Conservation (phyloP, 2,113 vertebrate species). For the Hydropotes inermis region DNA sequence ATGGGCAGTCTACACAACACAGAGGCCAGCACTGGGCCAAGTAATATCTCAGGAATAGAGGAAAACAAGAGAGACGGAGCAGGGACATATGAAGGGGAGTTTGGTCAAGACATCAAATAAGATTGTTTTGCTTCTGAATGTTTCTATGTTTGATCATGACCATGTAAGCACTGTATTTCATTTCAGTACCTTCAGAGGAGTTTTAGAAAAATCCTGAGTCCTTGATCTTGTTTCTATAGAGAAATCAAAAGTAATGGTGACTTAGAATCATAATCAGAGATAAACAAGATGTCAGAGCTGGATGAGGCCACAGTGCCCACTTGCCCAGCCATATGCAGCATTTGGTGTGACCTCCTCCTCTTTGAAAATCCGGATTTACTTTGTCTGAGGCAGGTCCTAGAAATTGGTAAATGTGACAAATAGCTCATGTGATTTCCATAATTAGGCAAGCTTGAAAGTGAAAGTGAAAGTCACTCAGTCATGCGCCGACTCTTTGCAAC, state of each 20-base stretch:
- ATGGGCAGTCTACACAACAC: accelerated
- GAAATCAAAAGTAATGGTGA: neutral
- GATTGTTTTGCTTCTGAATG: neutral
- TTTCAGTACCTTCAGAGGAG: neutral
- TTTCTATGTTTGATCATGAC: neutral
- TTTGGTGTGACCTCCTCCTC: accelerated
- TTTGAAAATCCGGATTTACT: neutral
- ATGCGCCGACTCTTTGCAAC: accelerated
- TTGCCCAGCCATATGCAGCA: neutral
- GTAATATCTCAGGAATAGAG: neutral
- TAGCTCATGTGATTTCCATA: neutral
- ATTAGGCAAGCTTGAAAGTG: neutral
- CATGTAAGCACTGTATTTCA: neutral
- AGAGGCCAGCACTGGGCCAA: neutral
- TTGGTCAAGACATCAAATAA: neutral
- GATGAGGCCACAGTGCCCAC: accelerated
- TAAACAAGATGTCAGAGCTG: neutral
- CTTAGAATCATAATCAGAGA: neutral
- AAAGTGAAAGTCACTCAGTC: neutral
- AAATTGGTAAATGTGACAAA: neutral
- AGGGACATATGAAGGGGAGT: neutral
- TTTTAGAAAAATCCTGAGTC: neutral
- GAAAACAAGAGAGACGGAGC: neutral
- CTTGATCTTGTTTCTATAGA: neutral
- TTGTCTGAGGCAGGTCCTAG: neutral